These are phyloP conservation scores for Phthorimaea operculella DNA, from an alignment of 1,140 invertebrate species.

Conservation along the genomic window DNA sequence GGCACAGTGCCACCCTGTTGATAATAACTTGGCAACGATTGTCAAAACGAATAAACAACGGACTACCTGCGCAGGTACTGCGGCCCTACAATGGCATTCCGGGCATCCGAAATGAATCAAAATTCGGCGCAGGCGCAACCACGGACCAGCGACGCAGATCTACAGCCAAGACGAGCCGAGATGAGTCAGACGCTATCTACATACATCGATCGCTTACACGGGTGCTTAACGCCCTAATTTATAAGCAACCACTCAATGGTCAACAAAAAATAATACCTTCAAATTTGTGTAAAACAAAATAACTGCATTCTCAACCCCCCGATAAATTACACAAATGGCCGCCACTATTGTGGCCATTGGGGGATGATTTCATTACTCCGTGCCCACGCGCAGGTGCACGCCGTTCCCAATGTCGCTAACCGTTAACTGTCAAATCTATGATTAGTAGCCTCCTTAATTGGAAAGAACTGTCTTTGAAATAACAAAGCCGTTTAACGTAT, in stretches of 20 bases:
- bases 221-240: no score
- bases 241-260: no score
- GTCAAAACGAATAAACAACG: conserved; percentile 57
- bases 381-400: conserved; percentile 34
- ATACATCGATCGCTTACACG: no score
- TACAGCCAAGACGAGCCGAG: no score
- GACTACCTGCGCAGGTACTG: conserved; percentile 36
- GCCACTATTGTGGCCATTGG: conserved; percentile 41
- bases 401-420: conserved; percentile 12
- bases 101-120: conserved; percentile 60
- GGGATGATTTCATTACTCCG: conserved; percentile 47
- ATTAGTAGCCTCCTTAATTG: conserved; percentile 17
- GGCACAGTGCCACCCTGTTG: conserved; percentile 32
- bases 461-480: background rate
- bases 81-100: conserved; percentile 57
- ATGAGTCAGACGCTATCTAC: no score
- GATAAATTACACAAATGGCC: conserved; percentile 53
- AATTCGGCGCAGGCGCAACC: conserved; percentile 29
- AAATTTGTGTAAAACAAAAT: no score
- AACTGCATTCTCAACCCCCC: conserved; percentile 14
- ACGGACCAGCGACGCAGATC: conserved; percentile 13
- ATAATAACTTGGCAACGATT: conserved; percentile 43
- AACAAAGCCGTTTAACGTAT: background rate
- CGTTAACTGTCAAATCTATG: conserved; percentile 31
- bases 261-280: no score